A percentile compares a stretch with the other conserved stretches of the same genome.
Evolutionary conservation across 2,797 vertebrate genomes (phyloP).

Genomic region (Chiroxiphia lanceolata): DNA sequence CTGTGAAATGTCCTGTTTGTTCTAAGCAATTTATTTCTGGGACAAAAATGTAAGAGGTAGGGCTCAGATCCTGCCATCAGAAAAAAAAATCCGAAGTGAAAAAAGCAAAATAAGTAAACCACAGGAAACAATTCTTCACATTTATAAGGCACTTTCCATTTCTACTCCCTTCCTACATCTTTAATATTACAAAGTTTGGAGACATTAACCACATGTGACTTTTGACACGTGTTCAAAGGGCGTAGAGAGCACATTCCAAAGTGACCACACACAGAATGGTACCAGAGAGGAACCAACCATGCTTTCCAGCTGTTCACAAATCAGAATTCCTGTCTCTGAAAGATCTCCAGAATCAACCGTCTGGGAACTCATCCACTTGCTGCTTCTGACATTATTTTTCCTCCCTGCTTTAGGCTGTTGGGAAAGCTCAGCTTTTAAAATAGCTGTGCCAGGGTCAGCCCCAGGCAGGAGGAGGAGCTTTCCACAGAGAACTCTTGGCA

Average conservation of each 20-base stretch:
- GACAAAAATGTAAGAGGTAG: background rate
- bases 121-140: background rate
- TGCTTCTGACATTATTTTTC: background rate
- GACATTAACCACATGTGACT: background rate
- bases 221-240: background rate
- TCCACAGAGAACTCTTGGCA: background rate
- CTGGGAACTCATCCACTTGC: background rate
- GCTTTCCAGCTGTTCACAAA: background rate
- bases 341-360: background rate
- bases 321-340: background rate
- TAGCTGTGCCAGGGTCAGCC: background rate
- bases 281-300: background rate
- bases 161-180: background rate
- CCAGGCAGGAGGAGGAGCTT: conserved; percentile 12
- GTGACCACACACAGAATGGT: background rate
- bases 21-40: background rate
- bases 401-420: background rate
- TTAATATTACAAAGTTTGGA: background rate
- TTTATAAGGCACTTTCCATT: background rate
- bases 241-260: background rate
- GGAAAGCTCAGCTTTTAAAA: background rate
- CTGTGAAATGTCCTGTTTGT: background rate
- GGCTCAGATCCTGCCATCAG: background rate
- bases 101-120: background rate
- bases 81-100: background rate